These are phyloP conservation scores for Drosophila santomea DNA, from an alignment of 1,140 invertebrate genomes.

Conservation along the genomic window DNA sequence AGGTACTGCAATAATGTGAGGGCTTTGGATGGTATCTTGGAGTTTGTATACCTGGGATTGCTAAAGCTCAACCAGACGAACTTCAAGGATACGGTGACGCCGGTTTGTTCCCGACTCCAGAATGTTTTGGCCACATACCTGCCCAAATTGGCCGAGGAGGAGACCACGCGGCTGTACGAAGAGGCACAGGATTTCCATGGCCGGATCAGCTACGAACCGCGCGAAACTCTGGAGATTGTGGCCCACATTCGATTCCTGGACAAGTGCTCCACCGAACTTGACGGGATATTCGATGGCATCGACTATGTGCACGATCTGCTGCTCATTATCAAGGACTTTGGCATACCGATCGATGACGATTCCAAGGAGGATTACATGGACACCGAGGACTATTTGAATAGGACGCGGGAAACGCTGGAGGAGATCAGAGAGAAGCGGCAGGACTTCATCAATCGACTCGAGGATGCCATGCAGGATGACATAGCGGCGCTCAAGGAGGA, in stretches of 20 bases:
- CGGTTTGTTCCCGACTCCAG: constrained; percentile 89
- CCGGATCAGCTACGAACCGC: constrained; percentile 87
- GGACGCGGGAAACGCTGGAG: constrained; percentile 84
- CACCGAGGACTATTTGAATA: constrained; percentile 85
- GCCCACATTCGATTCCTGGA: constrained; percentile 89
- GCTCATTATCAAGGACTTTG: constrained; percentile 89
- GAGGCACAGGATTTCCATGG: constrained; percentile 87
- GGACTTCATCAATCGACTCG: constrained; percentile 86
- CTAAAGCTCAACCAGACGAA: constrained; percentile 88
- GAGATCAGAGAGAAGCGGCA: constrained; percentile 85
- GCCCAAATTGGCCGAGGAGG: constrained; percentile 87
- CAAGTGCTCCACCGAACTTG: constrained; percentile 87
- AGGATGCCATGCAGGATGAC: constrained; percentile 86
- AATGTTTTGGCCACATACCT: constrained; percentile 87
- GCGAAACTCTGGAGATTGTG: constrained; percentile 88
- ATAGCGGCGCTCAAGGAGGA: constrained; percentile 85
- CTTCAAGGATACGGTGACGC: constrained; percentile 89
- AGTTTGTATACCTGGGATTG: constrained; percentile 88
- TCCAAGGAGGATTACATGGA: constrained; percentile 88
- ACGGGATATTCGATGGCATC: constrained; percentile 87
- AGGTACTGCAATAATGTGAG: constrained; percentile 87
- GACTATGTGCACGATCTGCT: constrained; percentile 90
- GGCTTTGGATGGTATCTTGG: constrained; percentile 87
- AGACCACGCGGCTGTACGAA: constrained; percentile 86
- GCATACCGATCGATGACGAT: constrained; percentile 87